Evolutionary conservation across 2,888 invertebrate species (phyloP).

Genomic region (Acrocyrtus sp.): DNA sequence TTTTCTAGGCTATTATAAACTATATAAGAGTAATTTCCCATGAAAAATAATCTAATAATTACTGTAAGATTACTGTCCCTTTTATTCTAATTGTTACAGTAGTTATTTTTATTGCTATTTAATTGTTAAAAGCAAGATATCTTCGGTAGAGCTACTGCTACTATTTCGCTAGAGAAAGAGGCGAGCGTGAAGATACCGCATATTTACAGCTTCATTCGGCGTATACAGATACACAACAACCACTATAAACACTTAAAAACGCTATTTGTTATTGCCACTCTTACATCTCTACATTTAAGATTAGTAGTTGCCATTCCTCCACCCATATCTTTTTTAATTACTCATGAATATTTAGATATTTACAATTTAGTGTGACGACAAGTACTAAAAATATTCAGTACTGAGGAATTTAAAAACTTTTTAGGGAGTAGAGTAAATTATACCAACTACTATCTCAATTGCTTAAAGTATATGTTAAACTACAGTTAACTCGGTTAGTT

Average conservation of each 20-base stretch:
- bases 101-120: constrained; percentile 5
- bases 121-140: neutral
- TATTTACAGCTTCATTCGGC: neutral
- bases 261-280: neutral
- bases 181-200: neutral
- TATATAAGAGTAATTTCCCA: constrained; percentile 41
- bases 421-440: no score
- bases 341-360: neutral
- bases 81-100: constrained; percentile 2
- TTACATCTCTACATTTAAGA: constrained; percentile 5
- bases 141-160: neutral
- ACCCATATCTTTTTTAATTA: constrained; percentile 1
- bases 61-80: neutral
- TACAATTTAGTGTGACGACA: constrained; percentile 9
- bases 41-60: constrained; percentile 14
- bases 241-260: neutral
- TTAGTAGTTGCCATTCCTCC: constrained; percentile 18
- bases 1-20: constrained; percentile 46
- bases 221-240: neutral
- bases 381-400: constrained; percentile 7
- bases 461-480: no score
- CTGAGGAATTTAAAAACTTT: no score
- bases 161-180: neutral
- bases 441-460: no score
- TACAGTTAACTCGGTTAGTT: no score